Evolutionary conservation across 2,113 vertebrate genomes (phyloP).

Genomic region (Chelonoidis abingdonii): DNA sequence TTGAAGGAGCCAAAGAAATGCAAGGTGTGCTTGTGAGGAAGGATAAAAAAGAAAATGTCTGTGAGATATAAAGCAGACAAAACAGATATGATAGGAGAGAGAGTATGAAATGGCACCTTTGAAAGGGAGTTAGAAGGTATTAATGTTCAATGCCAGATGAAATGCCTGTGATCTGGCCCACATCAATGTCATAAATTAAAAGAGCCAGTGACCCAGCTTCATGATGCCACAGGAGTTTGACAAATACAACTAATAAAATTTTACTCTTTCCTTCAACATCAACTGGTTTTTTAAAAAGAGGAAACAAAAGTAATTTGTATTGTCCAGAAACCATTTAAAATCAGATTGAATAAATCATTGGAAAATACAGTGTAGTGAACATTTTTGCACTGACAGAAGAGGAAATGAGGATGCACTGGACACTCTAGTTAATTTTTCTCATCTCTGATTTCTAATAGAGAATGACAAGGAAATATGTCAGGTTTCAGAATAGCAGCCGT

Average conservation of each 20-base stretch:
- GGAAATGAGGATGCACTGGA: slow-evolving; percentile 60
- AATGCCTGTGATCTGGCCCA: neutral
- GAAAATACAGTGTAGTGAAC: neutral
- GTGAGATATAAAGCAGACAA: neutral
- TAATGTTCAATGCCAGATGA: neutral
- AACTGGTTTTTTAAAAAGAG: neutral
- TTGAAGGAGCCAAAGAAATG: slow-evolving; percentile 32
- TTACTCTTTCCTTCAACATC: neutral
- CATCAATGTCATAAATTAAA: neutral
- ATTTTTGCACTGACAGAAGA: slow-evolving; percentile 48
- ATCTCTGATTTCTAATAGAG: slow-evolving; percentile 48
- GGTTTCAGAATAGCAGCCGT: too few relatives aligned
- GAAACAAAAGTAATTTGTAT: neutral
- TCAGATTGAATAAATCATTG: neutral
- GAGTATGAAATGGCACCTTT: neutral
- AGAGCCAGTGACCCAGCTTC: neutral
- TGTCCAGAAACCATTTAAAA: neutral
- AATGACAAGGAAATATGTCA: slow-evolving; percentile 68
- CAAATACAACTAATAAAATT: neutral
- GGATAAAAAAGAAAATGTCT: neutral
- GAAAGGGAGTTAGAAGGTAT: neutral
- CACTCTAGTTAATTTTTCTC: slow-evolving; percentile 51
- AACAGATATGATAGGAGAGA: neutral
- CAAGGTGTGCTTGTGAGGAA: slow-evolving; percentile 1
- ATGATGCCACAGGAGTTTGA: neutral